Base-by-base conservation (phyloP, 2,888 invertebrate genomes). In the Melanargia galathea region DNA sequence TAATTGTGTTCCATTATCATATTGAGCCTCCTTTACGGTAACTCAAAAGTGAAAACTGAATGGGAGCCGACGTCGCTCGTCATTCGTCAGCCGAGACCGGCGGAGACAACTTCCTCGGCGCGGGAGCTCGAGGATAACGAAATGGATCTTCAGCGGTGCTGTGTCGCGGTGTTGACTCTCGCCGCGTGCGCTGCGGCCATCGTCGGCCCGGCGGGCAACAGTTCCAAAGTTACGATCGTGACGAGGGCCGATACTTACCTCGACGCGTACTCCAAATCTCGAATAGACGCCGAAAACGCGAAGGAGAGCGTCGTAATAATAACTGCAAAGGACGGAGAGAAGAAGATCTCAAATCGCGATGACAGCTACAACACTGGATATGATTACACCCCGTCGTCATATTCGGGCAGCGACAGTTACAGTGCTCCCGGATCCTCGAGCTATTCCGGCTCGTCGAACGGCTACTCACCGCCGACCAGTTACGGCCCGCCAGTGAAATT, bases 231-330 rank as follows among this genome's bases (percentile, higher is more conserved):
- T 16, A 45, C 63, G 20, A 65, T 73, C 22, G 70, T 74, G 57
- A 75, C 82, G 57, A 89, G 88, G 77, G 85, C 84, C 1, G 94
- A 95, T 78, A 93, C 94, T 2, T 95, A 95, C 73, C 80, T 95
- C 70, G 93, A 94, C 46, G 95, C 95, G 2, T 92, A 94, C 71
- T 92, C 92, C 6, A 92, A 93, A 71, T 93, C 94, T 20, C 80
- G 75, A 77, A 88, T 79, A 75, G 90, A 80, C 82, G 92, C 83
- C 70, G 92, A 83, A 77, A 89, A 84, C 74, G 85, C 87, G 62
- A 87, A 86, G 69, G 84, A 87, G 77, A 87, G 83, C 67, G 91
- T 84, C 56, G 80, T 86, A 67, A 92, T 87, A 74, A 79, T 86
- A 76, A 92, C 87, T 30, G 90, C 85, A 20, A 90, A 90, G 69